phyloP scores from a whole-genome alignment of 2,113 vertebrate species.

The Megalops atlanticus region DNA sequence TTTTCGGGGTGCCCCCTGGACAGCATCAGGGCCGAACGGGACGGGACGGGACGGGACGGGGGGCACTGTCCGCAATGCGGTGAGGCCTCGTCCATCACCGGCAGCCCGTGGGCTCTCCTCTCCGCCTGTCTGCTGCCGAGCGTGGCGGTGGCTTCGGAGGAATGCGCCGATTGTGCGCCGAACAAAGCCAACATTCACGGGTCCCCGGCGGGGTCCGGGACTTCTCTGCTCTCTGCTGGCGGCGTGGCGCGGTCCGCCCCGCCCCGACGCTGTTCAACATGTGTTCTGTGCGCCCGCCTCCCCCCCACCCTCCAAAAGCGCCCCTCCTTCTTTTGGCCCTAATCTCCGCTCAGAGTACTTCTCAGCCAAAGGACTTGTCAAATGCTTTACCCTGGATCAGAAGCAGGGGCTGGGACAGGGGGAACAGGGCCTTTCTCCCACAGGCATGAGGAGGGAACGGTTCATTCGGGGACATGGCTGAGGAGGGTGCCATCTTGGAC shows the following conservation, averaged over 20 bases:
- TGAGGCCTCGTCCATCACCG: too few species aligned
- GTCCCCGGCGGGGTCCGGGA: constrained; percentile 24
- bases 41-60: background rate
- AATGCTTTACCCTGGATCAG: background rate
- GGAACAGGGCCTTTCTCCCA: background rate
- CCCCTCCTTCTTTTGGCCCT: background rate
- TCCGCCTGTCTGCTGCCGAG: background rate
- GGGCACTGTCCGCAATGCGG: background rate
- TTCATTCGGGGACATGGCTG: too few species aligned
- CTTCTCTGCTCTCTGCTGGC: constrained; percentile 1
- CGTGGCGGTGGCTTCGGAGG: constrained; percentile 55
- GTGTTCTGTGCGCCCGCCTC: background rate
- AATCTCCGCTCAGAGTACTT: background rate
- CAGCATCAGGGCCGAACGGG: constrained; percentile 30
- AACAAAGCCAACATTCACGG: constrained; percentile 63
- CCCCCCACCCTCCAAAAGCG: background rate
- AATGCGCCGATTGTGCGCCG: constrained; percentile 58
- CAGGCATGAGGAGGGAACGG: too few species aligned
- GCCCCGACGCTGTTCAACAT: background rate
- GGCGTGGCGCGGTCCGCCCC: background rate
- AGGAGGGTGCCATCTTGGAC: too few species aligned
- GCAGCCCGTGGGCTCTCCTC: background rate
- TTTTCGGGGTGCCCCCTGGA: constrained; percentile 4
- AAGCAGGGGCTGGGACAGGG: background rate
- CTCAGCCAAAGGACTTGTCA: background rate